phyloP scores from a whole-genome alignment of 2,888 invertebrate genomes.

The Phyllotreta cruciferae region DNA sequence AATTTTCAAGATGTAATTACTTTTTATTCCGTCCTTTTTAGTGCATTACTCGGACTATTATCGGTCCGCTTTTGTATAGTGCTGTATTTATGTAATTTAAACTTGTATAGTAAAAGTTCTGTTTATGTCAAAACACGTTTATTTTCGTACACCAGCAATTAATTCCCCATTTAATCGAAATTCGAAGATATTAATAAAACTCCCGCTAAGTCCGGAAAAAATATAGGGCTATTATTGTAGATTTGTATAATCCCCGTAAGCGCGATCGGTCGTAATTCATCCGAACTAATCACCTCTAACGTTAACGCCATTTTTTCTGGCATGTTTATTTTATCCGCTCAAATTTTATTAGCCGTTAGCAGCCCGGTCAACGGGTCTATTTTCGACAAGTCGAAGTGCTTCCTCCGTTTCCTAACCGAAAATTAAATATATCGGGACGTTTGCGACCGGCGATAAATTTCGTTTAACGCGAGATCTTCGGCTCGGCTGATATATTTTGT shows the following conservation, averaged over 20 bases:
- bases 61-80: constrained; percentile 50
- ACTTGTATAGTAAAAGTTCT: constrained; percentile 40
- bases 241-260: constrained; percentile 28
- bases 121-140: constrained; percentile 28
- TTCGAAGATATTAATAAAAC: no score
- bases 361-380: constrained; percentile 32
- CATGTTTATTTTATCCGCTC: constrained; percentile 48
- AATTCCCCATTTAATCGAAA: constrained; percentile 7
- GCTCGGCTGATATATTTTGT: constrained; percentile 15
- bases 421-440: constrained; percentile 27
- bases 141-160: constrained; percentile 15
- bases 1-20: constrained; percentile 20
- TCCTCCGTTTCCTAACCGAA: constrained; percentile 30
- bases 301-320: constrained; percentile 46
- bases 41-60: constrained; percentile 32
- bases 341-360: constrained; percentile 43
- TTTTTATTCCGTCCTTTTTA: constrained; percentile 55
- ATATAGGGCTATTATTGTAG: constrained; percentile 2
- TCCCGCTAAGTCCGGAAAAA: no score
- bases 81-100: constrained; percentile 56
- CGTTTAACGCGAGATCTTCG: constrained; percentile 28
- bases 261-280: constrained; percentile 37
- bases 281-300: constrained; percentile 41
- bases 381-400: constrained; percentile 20
- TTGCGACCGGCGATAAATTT: constrained; percentile 31